Evolutionary conservation across 2,888 invertebrate genomes (phyloP).

Genomic region (Panopea generosa): DNA sequence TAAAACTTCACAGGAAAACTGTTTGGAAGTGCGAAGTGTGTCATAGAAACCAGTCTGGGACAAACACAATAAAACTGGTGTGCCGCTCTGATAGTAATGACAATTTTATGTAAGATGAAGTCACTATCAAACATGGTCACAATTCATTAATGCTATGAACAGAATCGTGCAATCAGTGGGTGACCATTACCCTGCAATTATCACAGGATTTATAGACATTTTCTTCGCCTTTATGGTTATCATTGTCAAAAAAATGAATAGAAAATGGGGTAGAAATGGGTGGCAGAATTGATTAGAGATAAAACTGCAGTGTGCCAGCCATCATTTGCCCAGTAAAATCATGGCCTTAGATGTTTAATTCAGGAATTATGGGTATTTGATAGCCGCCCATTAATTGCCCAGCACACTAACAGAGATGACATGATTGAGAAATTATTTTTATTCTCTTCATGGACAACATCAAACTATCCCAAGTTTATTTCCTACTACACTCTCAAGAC

Average conservation of each 20-base stretch:
- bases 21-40: no score
- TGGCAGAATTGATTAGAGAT: slow-evolving; percentile 32
- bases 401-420: not conserved
- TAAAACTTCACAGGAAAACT: no score
- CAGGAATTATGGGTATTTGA: slow-evolving; percentile 22
- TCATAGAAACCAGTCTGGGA: no score
- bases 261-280: slow-evolving; percentile 11
- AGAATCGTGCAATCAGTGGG: slow-evolving; percentile 13
- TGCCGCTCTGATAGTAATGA: no score
- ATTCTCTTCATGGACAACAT: not conserved
- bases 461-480: not conserved
- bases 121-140: not conserved
- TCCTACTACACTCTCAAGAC: no score
- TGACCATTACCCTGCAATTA: slow-evolving; percentile 24
- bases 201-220: slow-evolving; percentile 26
- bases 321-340: slow-evolving; percentile 30
- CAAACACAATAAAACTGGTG: no score
- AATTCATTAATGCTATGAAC: slow-evolving; percentile 16
- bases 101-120: no score
- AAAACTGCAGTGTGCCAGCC: slow-evolving; percentile 25
- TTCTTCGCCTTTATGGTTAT: slow-evolving; percentile 23
- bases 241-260: slow-evolving; percentile 26
- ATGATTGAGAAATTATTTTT: slow-evolving; percentile 2
- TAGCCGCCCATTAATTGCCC: slow-evolving; percentile 26
- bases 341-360: slow-evolving; percentile 29